Conservation (phyloP, 2,888 invertebrate species). For the Tachina lurida region DNA sequence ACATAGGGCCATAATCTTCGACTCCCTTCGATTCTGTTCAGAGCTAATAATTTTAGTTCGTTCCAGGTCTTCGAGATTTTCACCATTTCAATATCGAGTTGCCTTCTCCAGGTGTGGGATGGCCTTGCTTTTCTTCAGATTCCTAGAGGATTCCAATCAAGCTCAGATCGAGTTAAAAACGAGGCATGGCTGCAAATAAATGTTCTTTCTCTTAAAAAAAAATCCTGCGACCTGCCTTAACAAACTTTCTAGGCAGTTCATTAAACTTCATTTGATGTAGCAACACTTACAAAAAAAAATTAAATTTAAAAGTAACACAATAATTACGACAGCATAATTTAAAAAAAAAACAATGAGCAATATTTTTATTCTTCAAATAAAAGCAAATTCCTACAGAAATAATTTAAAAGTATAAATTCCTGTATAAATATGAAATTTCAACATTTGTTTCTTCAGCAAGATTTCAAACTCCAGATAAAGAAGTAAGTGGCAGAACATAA, state of each 20-base stretch:
- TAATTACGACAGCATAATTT: conserved; percentile 40
- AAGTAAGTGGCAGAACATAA: conserved; percentile 47
- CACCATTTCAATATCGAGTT: too few species aligned
- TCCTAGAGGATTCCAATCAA: too few species aligned
- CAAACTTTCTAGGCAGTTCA: conserved; percentile 1
- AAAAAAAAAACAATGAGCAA: background rate
- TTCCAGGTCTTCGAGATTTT: too few species aligned
- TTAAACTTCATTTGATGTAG: background rate
- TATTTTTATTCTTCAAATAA: conserved; percentile 8
- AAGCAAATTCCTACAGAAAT: background rate
- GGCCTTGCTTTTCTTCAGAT: too few species aligned
- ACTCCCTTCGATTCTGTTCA: too few species aligned
- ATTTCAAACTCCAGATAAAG: conserved; percentile 44
- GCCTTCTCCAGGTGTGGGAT: too few species aligned
- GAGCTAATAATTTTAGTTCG: too few species aligned
- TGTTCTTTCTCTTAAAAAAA: background rate
- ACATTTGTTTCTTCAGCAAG: conserved; percentile 21
- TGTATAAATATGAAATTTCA: conserved; percentile 24
- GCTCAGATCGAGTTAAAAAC: too few species aligned
- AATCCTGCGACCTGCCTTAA: background rate
- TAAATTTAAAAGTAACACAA: conserved; percentile 1
- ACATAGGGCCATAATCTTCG: too few species aligned
- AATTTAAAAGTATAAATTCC: background rate
- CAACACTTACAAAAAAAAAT: background rate
- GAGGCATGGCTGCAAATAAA: background rate